These are phyloP conservation scores for Alcis repandata DNA, from an alignment of 2,888 invertebrate genomes.

Conservation along the genomic window DNA sequence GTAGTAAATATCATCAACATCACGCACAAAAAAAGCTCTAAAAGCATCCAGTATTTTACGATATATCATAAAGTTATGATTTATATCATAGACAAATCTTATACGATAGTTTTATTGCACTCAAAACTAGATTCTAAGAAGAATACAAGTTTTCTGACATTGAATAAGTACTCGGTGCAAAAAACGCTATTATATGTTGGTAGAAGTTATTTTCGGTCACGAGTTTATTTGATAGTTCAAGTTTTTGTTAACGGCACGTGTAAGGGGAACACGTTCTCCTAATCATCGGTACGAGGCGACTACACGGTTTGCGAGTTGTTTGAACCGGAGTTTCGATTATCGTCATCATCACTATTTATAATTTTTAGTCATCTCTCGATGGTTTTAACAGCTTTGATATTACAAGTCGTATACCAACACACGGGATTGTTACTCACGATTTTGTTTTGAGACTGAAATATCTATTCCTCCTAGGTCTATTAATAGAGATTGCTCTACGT, in stretches of 20 bases:
- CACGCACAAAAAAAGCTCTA: not conserved
- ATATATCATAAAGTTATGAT: slow-evolving; percentile 17
- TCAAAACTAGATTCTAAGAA: slow-evolving; percentile 24
- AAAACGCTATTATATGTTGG: slow-evolving; percentile 9
- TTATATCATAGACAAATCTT: slow-evolving; percentile 17
- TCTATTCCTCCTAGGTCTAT: not conserved
- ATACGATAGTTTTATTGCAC: slow-evolving; percentile 21
- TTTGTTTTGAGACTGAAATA: not conserved
- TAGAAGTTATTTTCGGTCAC: slow-evolving; percentile 31
- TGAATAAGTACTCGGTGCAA: slow-evolving; percentile 16
- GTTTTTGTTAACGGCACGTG: slow-evolving; percentile 39
- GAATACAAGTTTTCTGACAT: slow-evolving; percentile 28
- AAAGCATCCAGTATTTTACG: slow-evolving; percentile 1
- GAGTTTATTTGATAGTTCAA: slow-evolving; percentile 29
- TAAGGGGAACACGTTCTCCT: slow-evolving; percentile 31
- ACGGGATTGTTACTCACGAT: not conserved
- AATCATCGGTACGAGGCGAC: slow-evolving; percentile 15
- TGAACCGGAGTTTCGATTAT: slow-evolving; percentile 26
- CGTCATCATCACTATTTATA: slow-evolving; percentile 40
- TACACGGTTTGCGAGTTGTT: slow-evolving; percentile 12
- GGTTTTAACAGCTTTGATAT: slow-evolving; percentile 8
- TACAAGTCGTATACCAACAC: not conserved
- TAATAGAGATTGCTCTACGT: not conserved
- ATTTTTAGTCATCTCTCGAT: slow-evolving; percentile 10
- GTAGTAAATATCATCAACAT: not conserved